Base-by-base conservation (phyloP, 2,797 vertebrate species). In the Danio tinwini region DNA sequence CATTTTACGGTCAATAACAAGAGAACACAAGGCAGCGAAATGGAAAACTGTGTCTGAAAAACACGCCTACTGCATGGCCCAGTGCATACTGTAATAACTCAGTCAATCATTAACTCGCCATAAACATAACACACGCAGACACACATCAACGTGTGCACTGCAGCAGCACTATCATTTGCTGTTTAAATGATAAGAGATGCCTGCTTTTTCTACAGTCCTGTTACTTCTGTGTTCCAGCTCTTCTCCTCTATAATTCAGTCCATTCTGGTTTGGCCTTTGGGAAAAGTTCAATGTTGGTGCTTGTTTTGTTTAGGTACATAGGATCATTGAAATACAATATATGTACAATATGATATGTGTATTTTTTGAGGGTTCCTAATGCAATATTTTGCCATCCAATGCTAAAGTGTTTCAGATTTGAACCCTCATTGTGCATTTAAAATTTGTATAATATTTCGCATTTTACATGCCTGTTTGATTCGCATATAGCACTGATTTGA, bases 1-100 rank as follows among this genome's bases (percentile, higher is more conserved):
- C 74, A 85, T 65, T 83, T 81, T 69, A 71, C 37, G 58, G 63
- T 79, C 81, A 83, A 75, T 83, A 82, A 83, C 58, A 62, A n/a
- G 14, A 29, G 21, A 50, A 47, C 39, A 55, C 50, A 68, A 62
- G 50, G 80, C 56, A 61, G 39, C 29, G 50, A 53, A 76, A 85
- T 68, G 49, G 52, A 69, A 73, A 78, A 75, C 50, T 40, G 29
- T 52, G 69, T n/a, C 49, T 79, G 19, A 45, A 65, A 78, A 75
- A 69, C 47, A n/a, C 55, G 5, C 47, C 49, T 39, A 21, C 19
- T 44, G 65, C 72, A 63, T 47, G 74, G 55, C 53, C 64, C 12
- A 10, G 14, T 59, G 67, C 29, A 58, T 64, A 63, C 53, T 76
- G 44, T 76, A 71, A 81, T 70, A 75, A 62, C 58, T 63, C 44